A percentile compares a stretch with the other conserved stretches of the same genome.
Conservation (phyloP, 2,888 invertebrate genomes). For the Entomobrya multifasciata region DNA sequence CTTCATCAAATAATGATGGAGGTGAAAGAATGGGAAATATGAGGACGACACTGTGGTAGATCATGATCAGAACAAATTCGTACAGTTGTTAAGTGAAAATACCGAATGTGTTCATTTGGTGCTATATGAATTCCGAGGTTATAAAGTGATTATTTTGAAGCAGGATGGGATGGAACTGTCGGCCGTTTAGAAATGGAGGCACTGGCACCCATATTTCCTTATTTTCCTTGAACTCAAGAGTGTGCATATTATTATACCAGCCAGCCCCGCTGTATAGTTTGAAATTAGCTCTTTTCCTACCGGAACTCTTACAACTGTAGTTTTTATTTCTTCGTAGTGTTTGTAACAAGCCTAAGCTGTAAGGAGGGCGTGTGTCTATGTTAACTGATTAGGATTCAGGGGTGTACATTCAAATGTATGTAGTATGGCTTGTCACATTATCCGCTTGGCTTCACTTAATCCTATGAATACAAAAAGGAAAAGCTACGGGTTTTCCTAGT, state of each 20-base stretch:
- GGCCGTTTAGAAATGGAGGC: not conserved
- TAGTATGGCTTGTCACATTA: slow-evolving; percentile 63
- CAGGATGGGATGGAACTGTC: too few species aligned
- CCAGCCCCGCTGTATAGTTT: too few species aligned
- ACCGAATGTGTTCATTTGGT: slow-evolving; percentile 29
- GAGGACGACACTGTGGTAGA: not conserved
- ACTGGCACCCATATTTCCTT: slow-evolving; percentile 20
- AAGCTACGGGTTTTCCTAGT: slow-evolving; percentile 2
- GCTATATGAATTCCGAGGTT: too few species aligned
- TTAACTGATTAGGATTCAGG: slow-evolving; percentile 48
- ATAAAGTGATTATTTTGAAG: not conserved
- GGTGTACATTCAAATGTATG: slow-evolving; percentile 42
- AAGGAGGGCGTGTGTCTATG: not conserved
- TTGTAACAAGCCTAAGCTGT: too few species aligned
- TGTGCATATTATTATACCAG: not conserved
- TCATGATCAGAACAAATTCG: slow-evolving; percentile 17
- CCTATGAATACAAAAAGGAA: slow-evolving; percentile 33
- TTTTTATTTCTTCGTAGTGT: not conserved
- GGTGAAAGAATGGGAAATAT: slow-evolving; percentile 6
- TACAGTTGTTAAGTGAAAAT: slow-evolving; percentile 13
- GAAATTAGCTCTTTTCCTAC: not conserved
- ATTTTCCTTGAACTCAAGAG: not conserved
- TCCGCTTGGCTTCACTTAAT: slow-evolving; percentile 54
- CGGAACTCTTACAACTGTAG: slow-evolving; percentile 50
- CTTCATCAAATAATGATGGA: slow-evolving; percentile 23